Evolutionary conservation across 2,888 invertebrate genomes (phyloP), one percentile per base, ranked within the genome.

Genomic region (Drosophila dives): DNA sequence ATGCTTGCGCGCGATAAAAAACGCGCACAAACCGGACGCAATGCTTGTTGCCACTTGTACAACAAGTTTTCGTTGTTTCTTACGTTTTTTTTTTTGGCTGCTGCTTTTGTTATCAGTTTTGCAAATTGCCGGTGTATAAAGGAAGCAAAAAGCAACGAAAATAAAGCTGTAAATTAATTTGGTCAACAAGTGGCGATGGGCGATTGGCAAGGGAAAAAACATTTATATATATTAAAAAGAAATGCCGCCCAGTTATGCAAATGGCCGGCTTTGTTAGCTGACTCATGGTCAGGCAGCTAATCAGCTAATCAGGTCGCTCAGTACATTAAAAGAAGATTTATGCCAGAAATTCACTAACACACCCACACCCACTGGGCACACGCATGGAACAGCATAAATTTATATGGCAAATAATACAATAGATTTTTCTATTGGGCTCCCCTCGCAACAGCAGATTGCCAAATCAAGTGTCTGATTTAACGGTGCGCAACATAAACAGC

Each of bases 381-480:
- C 65, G 72, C 67, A 62, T 59, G 6, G 45, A 40, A 38, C 50
- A 61, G 42, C 56, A 72, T 56, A 53, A 84, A 86, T 89, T 71
- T 89, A 74, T 85, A 87, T 83, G 83, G 77, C 86, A 86, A 90
- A 88, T 86, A 86, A 89, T 86, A 86, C 88, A 85, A 87, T 80
- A 77, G 81, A 63, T 74, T 72, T 65, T 64, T 54, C 61, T 66
- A 61, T 60, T 60, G 72, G 67, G 64, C 62, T 59, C 83, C 48
- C 79, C 36, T 48, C 64, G 11, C 50, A 59, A 49, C 72, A 68
- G 64, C 72, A 62, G 80, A 87, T 87, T 87, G 90, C 90, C 84
- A 87, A 87, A 87, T 87, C 89, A 88, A 88, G 83, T 86, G 89
- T 86, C 83, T 90, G 71, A 88, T 79, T 86, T 86, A 88, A 86